A percentile compares a stretch with the other conserved stretches of the same genome.
These are phyloP conservation scores for Bryconaethiops microstoma DNA, from an alignment of 2,797 vertebrate species.

Conservation along the genomic window DNA sequence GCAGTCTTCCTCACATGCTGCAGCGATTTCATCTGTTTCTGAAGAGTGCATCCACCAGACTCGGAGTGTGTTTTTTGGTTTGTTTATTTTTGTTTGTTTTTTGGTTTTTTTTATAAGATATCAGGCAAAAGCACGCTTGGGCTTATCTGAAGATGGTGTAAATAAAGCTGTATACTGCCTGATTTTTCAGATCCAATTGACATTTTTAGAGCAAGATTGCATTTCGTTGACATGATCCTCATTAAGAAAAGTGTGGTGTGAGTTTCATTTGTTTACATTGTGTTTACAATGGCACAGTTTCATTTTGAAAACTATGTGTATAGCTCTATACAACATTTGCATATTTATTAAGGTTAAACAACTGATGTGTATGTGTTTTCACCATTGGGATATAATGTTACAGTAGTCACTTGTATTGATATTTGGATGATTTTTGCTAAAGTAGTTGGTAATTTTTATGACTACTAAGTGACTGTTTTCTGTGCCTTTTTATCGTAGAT, in stretches of 20 bases:
- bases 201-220: conserved; percentile 76
- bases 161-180: conserved; percentile 90
- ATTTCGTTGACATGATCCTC: conserved; percentile 79
- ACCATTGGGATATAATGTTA: conserved; percentile 99
- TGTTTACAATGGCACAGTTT: conserved; percentile 98
- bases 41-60: conserved; percentile 56
- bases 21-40: conserved; percentile 46
- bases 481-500: conserved; percentile 98
- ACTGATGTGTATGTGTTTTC: conserved; percentile 95
- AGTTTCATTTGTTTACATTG: conserved; percentile 99
- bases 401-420: conserved; percentile 92
- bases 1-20: conserved; percentile 59
- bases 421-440: conserved; percentile 93
- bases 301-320: conserved; percentile 83
- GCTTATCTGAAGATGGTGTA: conserved; percentile 70
- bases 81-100: background rate
- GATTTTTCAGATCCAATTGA: conserved; percentile 79
- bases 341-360: conserved; percentile 98
- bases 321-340: conserved; percentile 84
- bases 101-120: conserved; percentile 42
- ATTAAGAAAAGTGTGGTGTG: conserved; percentile 80
- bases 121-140: conserved; percentile 41
- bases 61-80: background rate
- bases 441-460: conserved; percentile 97
- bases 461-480: conserved; percentile 99